Evolutionary conservation across 1,140 invertebrate species (phyloP), one percentile per base, ranked within the genome.

Genomic region (Drosophila simulans): DNA sequence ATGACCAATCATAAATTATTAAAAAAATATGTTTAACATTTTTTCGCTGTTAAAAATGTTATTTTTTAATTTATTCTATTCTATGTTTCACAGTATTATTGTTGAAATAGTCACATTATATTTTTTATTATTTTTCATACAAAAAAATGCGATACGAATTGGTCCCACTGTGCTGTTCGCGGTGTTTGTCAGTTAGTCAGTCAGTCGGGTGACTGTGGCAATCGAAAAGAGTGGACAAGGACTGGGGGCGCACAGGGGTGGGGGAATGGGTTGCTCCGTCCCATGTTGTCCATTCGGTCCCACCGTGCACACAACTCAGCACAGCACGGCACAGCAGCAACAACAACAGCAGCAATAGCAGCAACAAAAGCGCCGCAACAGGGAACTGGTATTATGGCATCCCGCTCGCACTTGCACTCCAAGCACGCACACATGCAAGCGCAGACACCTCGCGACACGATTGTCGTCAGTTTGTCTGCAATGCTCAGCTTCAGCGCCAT

Each of bases 401-500:
- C 74, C 59, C 56, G 46, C 49, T 71, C 40, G 66, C 45, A 73
- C 43, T 56, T 15, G 46, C 43, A 49, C 22, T 54, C 4, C 46
- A 25, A 59, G 52, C n/a, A 60, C 13, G 56, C 34, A 64, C 42
- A 73, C 31, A 64, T 25, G 43, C 45, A 77, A 17, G 62, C 49
- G 80, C 84, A 79, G 83, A 88, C 83, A 88, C 83, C 83, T 88
- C 70, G 80, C 84, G 79, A 51, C 78, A 89, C 79, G 79, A 88
- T 83, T 88, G 83, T 86, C 82, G 82, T 86, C 82, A 85, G 82
- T 86, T 85, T 85, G 82, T 85, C 82, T 85, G 78, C 82, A 85
- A 42, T 75, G 82, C 82, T 86, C 42, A 42, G 40, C 40, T 15
- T 42, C 82, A 77, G 82, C 78, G 69, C 82, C 79, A 51, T 51